Evolutionary conservation across 2,113 vertebrate species (phyloP).

Genomic region (Baryphthengus martii): DNA sequence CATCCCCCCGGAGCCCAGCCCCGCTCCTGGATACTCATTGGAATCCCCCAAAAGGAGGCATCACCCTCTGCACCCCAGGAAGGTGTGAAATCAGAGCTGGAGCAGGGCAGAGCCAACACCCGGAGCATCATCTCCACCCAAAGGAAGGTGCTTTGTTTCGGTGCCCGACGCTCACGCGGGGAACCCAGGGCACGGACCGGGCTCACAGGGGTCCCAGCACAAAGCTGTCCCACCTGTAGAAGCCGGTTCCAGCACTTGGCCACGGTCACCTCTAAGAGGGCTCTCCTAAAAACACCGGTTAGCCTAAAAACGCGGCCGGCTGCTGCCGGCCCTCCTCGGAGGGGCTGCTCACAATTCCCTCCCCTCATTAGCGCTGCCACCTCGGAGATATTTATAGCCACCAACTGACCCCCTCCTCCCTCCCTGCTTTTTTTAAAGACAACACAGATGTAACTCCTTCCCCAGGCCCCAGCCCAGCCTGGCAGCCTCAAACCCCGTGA

Average conservation of each 20-base stretch:
- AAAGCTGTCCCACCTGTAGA: background rate
- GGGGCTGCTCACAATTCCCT: conserved; percentile 29
- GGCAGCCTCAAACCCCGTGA: background rate
- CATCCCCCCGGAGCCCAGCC: background rate
- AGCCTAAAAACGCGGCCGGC: background rate
- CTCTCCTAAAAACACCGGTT: background rate
- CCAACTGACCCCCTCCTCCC: background rate
- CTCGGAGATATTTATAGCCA: conserved; percentile 41
- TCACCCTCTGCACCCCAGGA: accelerated
- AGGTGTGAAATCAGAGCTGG: background rate
- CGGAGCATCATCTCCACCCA: background rate
- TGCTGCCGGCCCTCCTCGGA: background rate
- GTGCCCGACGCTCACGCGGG: background rate
- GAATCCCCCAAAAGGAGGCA: background rate
- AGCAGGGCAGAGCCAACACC: background rate
- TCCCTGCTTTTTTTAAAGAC: background rate
- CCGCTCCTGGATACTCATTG: accelerated
- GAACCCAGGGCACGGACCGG: background rate
- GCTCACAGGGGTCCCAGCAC: background rate
- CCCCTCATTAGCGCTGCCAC: background rate
- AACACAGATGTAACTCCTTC: background rate
- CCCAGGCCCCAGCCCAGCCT: background rate
- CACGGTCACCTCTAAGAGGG: background rate
- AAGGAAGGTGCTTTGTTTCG: background rate
- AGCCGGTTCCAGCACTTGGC: background rate